phyloP scores from a whole-genome alignment of 2,888 invertebrate species.

The Thysanoteuthis rhombus region DNA sequence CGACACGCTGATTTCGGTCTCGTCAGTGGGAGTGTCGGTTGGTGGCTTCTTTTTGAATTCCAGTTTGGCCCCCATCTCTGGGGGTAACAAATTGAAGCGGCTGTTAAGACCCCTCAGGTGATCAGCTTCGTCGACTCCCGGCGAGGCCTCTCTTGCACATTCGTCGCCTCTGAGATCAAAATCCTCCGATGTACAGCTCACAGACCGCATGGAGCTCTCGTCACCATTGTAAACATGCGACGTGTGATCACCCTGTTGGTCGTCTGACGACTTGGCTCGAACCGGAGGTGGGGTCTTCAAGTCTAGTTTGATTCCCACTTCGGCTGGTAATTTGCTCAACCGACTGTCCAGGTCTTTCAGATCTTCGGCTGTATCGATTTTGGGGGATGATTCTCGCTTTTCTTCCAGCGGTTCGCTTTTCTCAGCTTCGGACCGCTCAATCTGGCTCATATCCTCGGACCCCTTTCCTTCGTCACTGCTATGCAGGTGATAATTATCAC shows the following conservation, averaged over 20 bases:
- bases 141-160: neutral
- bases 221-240: no score
- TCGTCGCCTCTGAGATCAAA: neutral
- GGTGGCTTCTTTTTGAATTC: slow-evolving; percentile 24
- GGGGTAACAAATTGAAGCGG: neutral
- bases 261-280: neutral
- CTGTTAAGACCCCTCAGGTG: neutral
- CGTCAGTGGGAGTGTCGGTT: neutral
- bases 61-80: slow-evolving; percentile 17
- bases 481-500: neutral
- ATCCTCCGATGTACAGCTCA: neutral
- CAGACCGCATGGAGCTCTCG: no score
- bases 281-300: neutral
- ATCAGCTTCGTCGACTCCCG: neutral
- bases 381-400: neutral
- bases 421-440: neutral
- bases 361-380: neutral
- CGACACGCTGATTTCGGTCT: neutral
- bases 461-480: neutral
- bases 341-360: neutral
- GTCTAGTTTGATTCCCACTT: neutral
- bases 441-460: neutral
- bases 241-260: no score
- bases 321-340: neutral
- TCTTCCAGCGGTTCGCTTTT: neutral